phyloP scores from a whole-genome alignment of 2,113 vertebrate species.

The Pterocles gutturalis region DNA sequence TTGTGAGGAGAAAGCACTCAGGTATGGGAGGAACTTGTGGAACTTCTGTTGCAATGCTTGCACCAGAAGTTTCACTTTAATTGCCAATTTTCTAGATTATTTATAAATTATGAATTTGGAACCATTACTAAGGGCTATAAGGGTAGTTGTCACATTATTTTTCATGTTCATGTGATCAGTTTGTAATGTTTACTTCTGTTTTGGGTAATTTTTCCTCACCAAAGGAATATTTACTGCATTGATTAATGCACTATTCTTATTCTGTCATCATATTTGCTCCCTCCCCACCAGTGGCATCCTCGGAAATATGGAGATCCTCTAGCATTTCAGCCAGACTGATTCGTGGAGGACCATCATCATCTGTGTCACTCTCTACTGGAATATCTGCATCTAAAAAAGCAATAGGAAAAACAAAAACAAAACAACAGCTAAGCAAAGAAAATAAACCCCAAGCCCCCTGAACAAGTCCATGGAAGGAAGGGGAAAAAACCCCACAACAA shows the following conservation, averaged over 20 bases:
- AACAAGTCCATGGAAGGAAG: neutral
- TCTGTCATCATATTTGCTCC: constrained; percentile 91
- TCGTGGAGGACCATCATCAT: constrained; percentile 91
- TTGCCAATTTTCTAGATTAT: neutral
- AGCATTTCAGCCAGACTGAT: constrained; percentile 95
- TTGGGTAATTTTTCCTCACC: neutral
- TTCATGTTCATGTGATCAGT: neutral
- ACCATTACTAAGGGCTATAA: neutral
- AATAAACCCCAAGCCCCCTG: neutral
- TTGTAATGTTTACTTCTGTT: neutral
- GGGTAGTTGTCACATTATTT: neutral
- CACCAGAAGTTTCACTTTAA: neutral
- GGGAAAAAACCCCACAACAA: neutral
- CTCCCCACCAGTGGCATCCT: constrained; percentile 91
- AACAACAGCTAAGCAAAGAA: neutral
- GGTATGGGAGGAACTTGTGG: neutral
- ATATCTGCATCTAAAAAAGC: constrained; percentile 81
- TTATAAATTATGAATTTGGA: neutral
- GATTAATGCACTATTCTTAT: neutral
- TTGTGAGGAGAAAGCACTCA: neutral
- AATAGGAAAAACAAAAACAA: neutral
- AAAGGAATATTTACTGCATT: neutral
- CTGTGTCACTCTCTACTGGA: constrained; percentile 93
- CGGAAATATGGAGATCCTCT: constrained; percentile 91
- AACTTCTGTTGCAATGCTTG: neutral